Percentiles rank a stretch among this genome's conserved stretches.
These are phyloP conservation scores for Eurytoma adleriae DNA, from an alignment of 2,888 invertebrate species.

Conservation along the genomic window DNA sequence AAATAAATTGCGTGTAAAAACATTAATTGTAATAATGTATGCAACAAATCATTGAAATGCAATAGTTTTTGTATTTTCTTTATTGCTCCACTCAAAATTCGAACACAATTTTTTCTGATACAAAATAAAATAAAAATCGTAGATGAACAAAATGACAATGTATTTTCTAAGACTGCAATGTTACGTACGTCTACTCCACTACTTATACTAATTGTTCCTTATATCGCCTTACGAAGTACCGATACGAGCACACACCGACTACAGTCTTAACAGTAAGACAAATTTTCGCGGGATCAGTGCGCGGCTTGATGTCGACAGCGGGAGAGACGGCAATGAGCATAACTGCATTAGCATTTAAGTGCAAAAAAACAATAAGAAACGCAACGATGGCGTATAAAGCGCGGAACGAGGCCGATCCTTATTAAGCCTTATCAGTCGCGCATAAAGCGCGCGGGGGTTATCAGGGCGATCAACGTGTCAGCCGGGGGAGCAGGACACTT, in stretches of 20 bases:
- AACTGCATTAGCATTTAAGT: conserved; percentile 10
- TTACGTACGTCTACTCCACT: too few relatives aligned
- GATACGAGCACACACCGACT: neutral
- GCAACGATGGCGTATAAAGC: neutral
- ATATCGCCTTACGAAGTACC: neutral
- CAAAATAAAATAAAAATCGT: too few relatives aligned
- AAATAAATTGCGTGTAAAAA: too few relatives aligned
- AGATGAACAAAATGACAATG: too few relatives aligned
- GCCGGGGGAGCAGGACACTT: conserved; percentile 21
- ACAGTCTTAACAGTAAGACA: conserved; percentile 13
- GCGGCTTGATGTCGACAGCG: neutral
- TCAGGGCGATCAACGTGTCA: conserved; percentile 46
- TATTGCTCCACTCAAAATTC: too few relatives aligned
- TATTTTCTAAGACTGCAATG: too few relatives aligned
- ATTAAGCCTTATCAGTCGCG: conserved; percentile 41
- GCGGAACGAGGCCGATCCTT: conserved; percentile 26
- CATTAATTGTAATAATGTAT: too few relatives aligned
- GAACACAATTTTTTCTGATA: too few relatives aligned
- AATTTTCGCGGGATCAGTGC: conserved; percentile 15
- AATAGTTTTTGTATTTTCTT: too few relatives aligned
- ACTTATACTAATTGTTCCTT: too few relatives aligned
- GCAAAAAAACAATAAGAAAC: neutral
- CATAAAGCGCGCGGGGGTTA: conserved; percentile 40
- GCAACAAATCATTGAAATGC: too few relatives aligned
- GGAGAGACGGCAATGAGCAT: conserved; percentile 6